Conservation (phyloP, 2,113 vertebrate species). For the Hypanus sabinus region DNA sequence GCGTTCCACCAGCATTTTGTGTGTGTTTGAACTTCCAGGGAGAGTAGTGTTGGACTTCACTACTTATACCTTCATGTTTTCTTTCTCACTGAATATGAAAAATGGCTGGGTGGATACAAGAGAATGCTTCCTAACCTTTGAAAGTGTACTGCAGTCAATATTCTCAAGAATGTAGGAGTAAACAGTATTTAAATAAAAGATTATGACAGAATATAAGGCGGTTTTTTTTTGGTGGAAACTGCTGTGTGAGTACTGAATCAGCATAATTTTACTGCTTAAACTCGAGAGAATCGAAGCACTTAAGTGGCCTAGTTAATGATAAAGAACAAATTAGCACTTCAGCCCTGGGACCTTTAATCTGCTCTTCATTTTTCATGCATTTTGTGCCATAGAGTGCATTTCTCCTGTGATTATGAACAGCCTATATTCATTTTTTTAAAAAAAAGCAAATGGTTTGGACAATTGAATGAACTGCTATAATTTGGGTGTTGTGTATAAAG, state of each 20-base stretch:
- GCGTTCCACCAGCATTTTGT: too few relatives aligned
- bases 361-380: neutral
- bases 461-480: neutral
- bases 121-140: neutral
- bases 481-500: neutral
- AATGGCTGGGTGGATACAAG: neutral
- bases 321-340: neutral
- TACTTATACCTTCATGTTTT: neutral
- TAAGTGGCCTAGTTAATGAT: neutral
- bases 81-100: neutral
- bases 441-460: neutral
- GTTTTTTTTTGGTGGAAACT: neutral
- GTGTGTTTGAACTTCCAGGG: neutral
- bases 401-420: neutral
- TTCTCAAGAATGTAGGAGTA: neutral
- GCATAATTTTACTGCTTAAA: neutral
- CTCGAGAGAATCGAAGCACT: neutral
- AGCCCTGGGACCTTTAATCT: neutral
- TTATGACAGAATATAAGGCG: neutral
- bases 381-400: neutral
- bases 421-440: neutral
- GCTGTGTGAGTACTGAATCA: neutral
- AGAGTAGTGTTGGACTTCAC: neutral
- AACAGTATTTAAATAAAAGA: neutral
- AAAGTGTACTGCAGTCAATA: neutral